Evolutionary conservation across 2,113 vertebrate species (phyloP).

Genomic region (Cettia cetti): DNA sequence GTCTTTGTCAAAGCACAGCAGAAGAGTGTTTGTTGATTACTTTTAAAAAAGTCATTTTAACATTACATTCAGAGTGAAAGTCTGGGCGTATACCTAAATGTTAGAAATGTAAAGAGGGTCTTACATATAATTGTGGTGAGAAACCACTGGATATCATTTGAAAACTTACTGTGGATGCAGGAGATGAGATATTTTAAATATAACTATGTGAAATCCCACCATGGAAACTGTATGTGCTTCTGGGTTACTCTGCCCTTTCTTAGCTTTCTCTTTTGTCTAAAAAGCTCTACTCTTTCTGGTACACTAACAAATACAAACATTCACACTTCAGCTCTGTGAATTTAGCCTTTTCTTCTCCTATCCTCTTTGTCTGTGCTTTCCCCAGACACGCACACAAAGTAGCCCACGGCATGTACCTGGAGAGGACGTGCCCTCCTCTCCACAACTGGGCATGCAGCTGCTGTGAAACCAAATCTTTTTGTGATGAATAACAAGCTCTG

Average conservation of each 20-base stretch:
- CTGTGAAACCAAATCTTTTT: neutral
- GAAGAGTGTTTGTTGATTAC: neutral
- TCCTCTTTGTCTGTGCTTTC: neutral
- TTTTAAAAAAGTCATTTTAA: conserved; percentile 7
- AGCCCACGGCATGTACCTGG: neutral
- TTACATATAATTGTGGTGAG: neutral
- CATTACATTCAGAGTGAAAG: neutral
- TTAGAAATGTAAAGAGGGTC: conserved; percentile 2
- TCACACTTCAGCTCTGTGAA: neutral
- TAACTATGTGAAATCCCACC: neutral
- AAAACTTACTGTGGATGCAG: neutral
- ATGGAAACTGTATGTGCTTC: neutral
- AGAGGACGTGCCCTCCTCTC: neutral
- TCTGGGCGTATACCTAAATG: neutral
- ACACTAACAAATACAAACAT: neutral
- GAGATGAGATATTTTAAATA: neutral
- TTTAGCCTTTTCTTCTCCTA: neutral
- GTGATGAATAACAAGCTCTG: neutral
- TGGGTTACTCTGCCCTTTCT: neutral
- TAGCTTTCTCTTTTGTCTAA: neutral
- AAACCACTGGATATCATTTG: neutral
- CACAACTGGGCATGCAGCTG: neutral
- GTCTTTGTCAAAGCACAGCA: conserved; percentile 28
- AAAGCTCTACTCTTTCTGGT: neutral
- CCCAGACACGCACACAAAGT: neutral